These are phyloP conservation scores for Stenotaenia linearis DNA, from an alignment of 2,888 invertebrate species.

Conservation along the genomic window DNA sequence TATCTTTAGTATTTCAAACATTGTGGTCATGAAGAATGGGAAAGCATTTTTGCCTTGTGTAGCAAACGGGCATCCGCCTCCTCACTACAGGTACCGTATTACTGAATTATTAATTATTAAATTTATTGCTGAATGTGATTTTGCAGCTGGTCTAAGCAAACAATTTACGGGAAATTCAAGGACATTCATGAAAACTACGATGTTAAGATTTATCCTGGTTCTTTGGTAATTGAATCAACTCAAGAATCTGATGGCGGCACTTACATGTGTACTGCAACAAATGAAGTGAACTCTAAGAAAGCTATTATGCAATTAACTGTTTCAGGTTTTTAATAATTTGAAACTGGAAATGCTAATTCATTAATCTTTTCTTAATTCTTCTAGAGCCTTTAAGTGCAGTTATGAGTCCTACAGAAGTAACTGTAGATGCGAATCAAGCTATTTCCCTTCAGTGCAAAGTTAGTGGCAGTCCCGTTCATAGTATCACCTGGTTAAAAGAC, in stretches of 20 bases:
- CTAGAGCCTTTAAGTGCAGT: not conserved
- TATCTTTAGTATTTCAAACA: not conserved
- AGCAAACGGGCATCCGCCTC: not conserved
- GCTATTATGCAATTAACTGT: not conserved
- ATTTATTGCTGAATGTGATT: not conserved
- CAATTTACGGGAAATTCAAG: not conserved
- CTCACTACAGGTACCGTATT: not conserved
- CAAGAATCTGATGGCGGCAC: not conserved
- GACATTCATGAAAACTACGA: not conserved
- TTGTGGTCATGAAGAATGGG: not conserved
- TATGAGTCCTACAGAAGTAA: not conserved
- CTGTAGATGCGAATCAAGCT: not conserved
- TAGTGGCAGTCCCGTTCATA: not conserved
- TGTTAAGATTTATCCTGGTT: not conserved
- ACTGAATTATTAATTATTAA: no score
- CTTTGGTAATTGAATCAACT: not conserved
- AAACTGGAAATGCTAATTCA: no score
- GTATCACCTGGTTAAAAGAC: slow-evolving; percentile 20
- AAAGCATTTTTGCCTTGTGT: not conserved
- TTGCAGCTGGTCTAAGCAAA: not conserved
- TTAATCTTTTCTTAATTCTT: no score
- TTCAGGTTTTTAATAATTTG: not conserved
- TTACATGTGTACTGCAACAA: not conserved
- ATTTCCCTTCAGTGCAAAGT: not conserved
- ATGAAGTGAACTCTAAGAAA: not conserved